Evolutionary conservation across 2,797 vertebrate genomes (phyloP).

Genomic region (Sebastes minor): DNA sequence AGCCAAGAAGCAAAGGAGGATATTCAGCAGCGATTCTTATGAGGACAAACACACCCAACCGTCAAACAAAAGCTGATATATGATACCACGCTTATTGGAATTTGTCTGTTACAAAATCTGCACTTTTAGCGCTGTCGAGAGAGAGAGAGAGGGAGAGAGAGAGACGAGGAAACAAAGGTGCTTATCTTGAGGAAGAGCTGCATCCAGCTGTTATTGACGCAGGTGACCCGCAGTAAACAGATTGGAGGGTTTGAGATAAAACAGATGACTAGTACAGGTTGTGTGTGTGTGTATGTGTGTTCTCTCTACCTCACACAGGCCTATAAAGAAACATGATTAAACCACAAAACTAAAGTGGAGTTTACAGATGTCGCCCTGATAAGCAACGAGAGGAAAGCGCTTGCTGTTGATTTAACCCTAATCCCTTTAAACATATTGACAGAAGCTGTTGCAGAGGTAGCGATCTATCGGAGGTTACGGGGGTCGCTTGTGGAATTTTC

Average conservation of each 20-base stretch:
- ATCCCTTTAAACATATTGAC: conserved; percentile 53
- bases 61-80: conserved; percentile 51
- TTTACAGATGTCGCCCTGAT: conserved; percentile 47
- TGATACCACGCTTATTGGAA: conserved; percentile 38
- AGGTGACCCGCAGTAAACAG: conserved; percentile 59
- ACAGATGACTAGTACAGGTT: conserved; percentile 24
- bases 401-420: conserved; percentile 49
- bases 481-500: conserved; percentile 47
- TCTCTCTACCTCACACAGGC: conserved; percentile 21
- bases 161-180: conserved; percentile 32
- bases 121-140: neutral
- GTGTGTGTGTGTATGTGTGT: conserved; percentile 21
- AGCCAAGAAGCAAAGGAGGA: conserved; percentile 31
- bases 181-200: conserved; percentile 62
- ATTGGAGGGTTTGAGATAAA: conserved; percentile 44
- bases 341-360: conserved; percentile 38
- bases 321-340: conserved; percentile 24
- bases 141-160: neutral
- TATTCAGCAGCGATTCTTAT: conserved; percentile 25
- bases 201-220: conserved; percentile 60
- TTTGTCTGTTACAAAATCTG: conserved; percentile 37
- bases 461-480: conserved; percentile 19
- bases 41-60: conserved; percentile 41
- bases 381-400: conserved; percentile 39
- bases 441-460: conserved; percentile 26